Evolutionary conservation across 2,113 vertebrate genomes (phyloP), one percentile per base, ranked within the genome.

Genomic region (Thomomys bottae): DNA sequence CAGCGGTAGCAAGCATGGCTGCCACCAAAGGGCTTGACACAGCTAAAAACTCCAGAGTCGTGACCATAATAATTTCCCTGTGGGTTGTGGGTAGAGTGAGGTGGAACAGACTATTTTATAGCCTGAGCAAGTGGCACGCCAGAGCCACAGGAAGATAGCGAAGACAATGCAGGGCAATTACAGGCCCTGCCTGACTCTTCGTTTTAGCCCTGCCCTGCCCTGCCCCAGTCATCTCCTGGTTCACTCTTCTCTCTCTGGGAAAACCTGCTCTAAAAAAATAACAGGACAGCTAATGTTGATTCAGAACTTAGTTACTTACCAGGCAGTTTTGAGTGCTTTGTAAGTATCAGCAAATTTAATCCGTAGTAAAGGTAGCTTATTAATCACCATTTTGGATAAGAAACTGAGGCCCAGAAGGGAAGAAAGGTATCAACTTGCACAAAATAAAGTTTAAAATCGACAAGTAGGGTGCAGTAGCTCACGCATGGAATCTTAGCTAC

Each of bases 271-370:
- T 42, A 1, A 3, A 59, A 85, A 88, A 40, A 61, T n/a, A 75
- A 45, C 20, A 9, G 0, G 15, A 73, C 1, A 2, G 67, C 63
- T 67, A 38, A 68, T 38, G 24, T 1, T 6, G 59, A 87, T 20
- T 15, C 87, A 87, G 64, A 59, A 75, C 15, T 21, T 63, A 34
- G 54, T 9, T 9, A 32, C 57, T 28, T 26, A 14, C 42, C 17
- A 61, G 80, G 63, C 23, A 73, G 32, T 85, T 91, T 66, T 70
- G 82, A 93, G 68, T 57, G 36, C 20, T 88, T 76, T 66, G 0
- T 21, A 67, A 77, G 24, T 76, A 73, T 73, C 28, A 83, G 72
- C 30, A 79, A 72, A 84, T 54, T 88, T 79, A 94, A 91, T 86
- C 42, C 61, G 90, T 88, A 80, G 36, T 66, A 76, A 87, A 88